Evolutionary conservation across 2,888 invertebrate species (phyloP).

Genomic region (Dendrolimus pini): DNA sequence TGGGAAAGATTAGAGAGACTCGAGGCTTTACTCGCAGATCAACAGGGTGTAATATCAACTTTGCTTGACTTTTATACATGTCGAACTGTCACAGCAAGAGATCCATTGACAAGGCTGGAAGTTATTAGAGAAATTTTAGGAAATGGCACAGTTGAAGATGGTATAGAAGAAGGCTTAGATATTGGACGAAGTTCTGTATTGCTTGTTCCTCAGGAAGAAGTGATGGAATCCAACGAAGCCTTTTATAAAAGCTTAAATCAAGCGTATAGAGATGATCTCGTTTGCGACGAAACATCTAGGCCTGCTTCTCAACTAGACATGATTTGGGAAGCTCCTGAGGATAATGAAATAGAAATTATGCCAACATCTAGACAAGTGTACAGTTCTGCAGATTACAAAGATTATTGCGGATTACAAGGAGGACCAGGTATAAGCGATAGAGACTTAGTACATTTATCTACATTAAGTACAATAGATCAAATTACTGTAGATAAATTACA

Average conservation of each 20-base stretch:
- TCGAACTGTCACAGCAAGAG: conserved; percentile 67
- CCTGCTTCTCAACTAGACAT: conserved; percentile 86
- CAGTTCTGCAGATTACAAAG: conserved; percentile 86
- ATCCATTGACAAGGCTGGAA: conserved; percentile 72
- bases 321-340: conserved; percentile 92
- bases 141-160: conserved; percentile 80
- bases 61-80: conserved; percentile 86
- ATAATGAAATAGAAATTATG: conserved; percentile 77
- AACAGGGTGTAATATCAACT: conserved; percentile 93
- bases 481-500: conserved; percentile 87
- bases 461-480: conserved; percentile 86
- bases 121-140: conserved; percentile 81
- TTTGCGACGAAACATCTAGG: conserved; percentile 78
- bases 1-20: conserved; percentile 94
- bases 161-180: conserved; percentile 81
- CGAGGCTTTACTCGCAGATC: conserved; percentile 90
- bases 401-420: conserved; percentile 81
- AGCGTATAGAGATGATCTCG: conserved; percentile 89
- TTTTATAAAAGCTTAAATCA: conserved; percentile 93
- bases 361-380: conserved; percentile 80
- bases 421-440: conserved; percentile 86
- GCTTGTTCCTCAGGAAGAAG: conserved; percentile 60
- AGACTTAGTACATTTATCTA: conserved; percentile 84
- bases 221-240: conserved; percentile 88
- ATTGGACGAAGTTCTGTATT: conserved; percentile 59